These are phyloP conservation scores for Drosophila lini DNA, from an alignment of 1,140 invertebrate species.

Conservation along the genomic window DNA sequence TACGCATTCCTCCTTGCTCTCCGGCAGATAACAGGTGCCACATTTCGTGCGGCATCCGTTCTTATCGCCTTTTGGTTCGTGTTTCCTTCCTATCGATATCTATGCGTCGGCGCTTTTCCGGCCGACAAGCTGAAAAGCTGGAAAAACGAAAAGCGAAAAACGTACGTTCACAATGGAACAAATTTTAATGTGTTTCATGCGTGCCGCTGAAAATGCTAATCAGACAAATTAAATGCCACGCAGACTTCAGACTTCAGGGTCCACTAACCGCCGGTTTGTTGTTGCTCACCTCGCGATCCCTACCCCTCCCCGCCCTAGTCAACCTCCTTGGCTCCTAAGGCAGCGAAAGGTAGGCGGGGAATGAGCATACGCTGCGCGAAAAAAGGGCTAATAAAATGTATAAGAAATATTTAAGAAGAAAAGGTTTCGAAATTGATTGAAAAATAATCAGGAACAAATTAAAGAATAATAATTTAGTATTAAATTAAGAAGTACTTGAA, in stretches of 20 bases:
- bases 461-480: not conserved
- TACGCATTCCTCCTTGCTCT: not conserved
- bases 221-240: constrained; percentile 81
- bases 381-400: not conserved
- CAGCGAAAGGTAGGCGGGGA: constrained; percentile 34
- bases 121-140: constrained; percentile 19
- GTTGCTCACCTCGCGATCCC: constrained; percentile 10
- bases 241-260: constrained; percentile 47
- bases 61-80: constrained; percentile 31
- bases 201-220: constrained; percentile 82
- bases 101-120: constrained; percentile 43
- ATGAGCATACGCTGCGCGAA: not conserved
- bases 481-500: not conserved
- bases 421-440: no score
- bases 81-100: constrained; percentile 41
- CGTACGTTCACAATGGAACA: constrained; percentile 31
- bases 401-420: no score
- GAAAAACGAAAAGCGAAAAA: constrained; percentile 3
- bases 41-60: constrained; percentile 28
- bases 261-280: constrained; percentile 46
- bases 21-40: constrained; percentile 39
- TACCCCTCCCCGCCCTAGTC: not conserved
- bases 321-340: constrained; percentile 3
- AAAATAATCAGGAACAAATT: not conserved
- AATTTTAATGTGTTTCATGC: constrained; percentile 81